These are phyloP conservation scores for Apostichopus californicus DNA, from an alignment of 35 echinoderm and acorn worm genomes.

Conservation along the genomic window DNA sequence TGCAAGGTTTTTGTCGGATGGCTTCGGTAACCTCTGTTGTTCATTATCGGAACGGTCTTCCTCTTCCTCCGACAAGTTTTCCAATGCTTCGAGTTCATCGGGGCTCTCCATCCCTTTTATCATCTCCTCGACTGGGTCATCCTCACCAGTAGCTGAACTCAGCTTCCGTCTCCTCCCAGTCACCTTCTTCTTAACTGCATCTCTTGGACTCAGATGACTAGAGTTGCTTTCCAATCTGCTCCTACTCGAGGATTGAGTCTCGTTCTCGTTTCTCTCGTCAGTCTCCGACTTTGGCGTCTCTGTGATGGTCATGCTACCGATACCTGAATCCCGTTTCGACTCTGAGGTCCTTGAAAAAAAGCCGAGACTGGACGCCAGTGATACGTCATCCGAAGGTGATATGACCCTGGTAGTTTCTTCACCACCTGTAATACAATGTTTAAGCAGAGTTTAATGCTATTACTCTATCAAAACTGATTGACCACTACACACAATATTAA, in stretches of 20 bases:
- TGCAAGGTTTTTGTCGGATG: not conserved
- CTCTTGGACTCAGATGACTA: slow-evolving; percentile 39
- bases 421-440: not conserved
- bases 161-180: slow-evolving; percentile 54
- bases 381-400: not conserved
- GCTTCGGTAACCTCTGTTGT: not conserved
- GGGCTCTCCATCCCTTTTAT: slow-evolving; percentile 69
- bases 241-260: not conserved
- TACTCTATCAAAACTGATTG: too few relatives aligned
- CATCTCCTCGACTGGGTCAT: slow-evolving; percentile 50
- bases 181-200: slow-evolving; percentile 38
- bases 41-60: slow-evolving; percentile 18
- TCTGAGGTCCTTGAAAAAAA: slow-evolving; percentile 49
- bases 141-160: slow-evolving; percentile 29
- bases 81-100: slow-evolving; percentile 87
- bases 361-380: not conserved
- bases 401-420: not conserved
- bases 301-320: slow-evolving; percentile 91
- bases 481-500: too few relatives aligned
- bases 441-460: too few relatives aligned
- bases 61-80: slow-evolving; percentile 64
- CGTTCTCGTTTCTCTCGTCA: slow-evolving; percentile 42
- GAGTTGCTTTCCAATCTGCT: not conserved
- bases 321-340: slow-evolving; percentile 93
- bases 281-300: slow-evolving; percentile 70